phyloP scores from a whole-genome alignment of 2,888 invertebrate species.

The Leucozona laternaria region DNA sequence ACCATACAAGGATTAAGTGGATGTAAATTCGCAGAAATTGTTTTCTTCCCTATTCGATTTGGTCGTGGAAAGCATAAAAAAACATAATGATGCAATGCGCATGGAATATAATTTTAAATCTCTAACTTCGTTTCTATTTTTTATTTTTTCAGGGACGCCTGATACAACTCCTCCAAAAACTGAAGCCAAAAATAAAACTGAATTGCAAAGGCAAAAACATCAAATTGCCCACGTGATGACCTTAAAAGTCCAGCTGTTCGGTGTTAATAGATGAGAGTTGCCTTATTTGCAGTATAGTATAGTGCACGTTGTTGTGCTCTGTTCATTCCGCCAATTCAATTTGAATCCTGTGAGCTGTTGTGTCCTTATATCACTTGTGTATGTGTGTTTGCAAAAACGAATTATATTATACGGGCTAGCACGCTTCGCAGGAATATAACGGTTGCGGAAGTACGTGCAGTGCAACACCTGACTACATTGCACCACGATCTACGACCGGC shows the following conservation, averaged over 20 bases:
- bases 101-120: neutral
- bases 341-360: constrained; percentile 30
- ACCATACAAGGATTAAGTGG: too few species aligned
- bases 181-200: neutral
- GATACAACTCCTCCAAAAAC: neutral
- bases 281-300: neutral
- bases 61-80: neutral
- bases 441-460: constrained; percentile 67
- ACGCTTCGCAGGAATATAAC: constrained; percentile 64
- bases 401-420: constrained; percentile 50
- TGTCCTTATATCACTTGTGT: neutral
- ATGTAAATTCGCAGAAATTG: too few species aligned
- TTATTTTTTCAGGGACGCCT: neutral
- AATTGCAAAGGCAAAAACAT: neutral
- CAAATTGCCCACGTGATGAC: constrained; percentile 26
- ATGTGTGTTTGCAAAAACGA: constrained; percentile 8
- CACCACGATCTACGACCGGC: constrained; percentile 30
- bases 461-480: constrained; percentile 75
- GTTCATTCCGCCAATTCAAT: constrained; percentile 63
- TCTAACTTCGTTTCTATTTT: neutral
- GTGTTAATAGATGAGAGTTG: constrained; percentile 44
- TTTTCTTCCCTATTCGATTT: neutral
- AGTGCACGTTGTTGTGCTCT: constrained; percentile 13
- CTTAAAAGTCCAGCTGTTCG: constrained; percentile 24
- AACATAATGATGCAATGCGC: neutral